These are phyloP conservation scores for Silurus aristotelis DNA, from an alignment of 2,797 vertebrate species.

Conservation along the genomic window DNA sequence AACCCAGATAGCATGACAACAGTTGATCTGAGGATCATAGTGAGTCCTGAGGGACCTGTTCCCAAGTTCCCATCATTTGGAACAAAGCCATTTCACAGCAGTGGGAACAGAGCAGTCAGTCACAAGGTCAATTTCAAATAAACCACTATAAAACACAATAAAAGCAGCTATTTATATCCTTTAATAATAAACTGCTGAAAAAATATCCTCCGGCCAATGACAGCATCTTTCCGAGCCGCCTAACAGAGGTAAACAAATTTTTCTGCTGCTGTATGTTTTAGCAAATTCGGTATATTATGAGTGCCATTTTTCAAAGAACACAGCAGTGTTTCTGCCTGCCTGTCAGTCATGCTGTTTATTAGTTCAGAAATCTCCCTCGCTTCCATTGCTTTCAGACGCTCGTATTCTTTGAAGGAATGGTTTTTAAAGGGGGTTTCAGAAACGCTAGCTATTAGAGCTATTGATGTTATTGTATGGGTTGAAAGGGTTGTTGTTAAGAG, in stretches of 20 bases:
- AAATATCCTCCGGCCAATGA: background rate
- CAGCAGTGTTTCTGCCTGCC: background rate
- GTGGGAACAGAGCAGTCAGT: conserved; percentile 21
- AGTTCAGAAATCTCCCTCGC: background rate
- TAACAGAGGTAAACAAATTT: background rate
- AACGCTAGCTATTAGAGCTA: background rate
- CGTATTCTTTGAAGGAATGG: background rate
- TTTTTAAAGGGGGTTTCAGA: background rate
- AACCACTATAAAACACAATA: conserved; percentile 6
- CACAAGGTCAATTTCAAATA: conserved; percentile 20
- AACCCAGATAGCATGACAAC: background rate
- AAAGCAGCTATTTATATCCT: conserved; percentile 10
- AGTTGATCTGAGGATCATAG: background rate
- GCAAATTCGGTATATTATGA: background rate
- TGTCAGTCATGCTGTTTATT: background rate
- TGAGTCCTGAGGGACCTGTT: background rate
- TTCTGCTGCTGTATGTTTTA: background rate
- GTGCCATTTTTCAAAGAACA: background rate
- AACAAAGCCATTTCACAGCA: conserved; percentile 10
- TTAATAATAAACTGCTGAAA: background rate
- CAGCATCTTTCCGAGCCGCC: background rate
- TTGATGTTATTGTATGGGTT: background rate
- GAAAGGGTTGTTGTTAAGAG: background rate
- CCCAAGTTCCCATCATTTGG: conserved; percentile 18
- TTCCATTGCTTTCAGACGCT: background rate